phyloP scores from a whole-genome alignment of 1,140 invertebrate genomes.

The Apocrypta bakeri region DNA sequence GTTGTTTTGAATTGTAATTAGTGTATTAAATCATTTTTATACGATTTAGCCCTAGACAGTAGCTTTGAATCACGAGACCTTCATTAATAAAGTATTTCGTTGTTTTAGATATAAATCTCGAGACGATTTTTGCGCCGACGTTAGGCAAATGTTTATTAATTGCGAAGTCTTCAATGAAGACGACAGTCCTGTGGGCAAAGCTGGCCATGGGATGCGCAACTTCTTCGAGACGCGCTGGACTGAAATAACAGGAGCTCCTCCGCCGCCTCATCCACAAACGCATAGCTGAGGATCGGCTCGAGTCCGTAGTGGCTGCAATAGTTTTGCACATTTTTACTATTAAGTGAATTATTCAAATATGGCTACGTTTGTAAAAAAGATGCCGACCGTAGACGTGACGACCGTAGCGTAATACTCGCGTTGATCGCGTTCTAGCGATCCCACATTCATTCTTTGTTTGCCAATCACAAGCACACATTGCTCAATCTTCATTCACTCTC shows the following conservation, averaged over 20 bases:
- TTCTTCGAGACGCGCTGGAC: slow-evolving; percentile 94
- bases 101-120: slow-evolving; percentile 85
- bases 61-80: background rate
- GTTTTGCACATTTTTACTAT: slow-evolving; percentile 74
- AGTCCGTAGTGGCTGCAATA: slow-evolving; percentile 72
- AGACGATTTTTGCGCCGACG: slow-evolving; percentile 93
- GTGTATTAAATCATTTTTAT: background rate
- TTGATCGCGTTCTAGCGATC: slow-evolving; percentile 63
- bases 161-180: slow-evolving; percentile 99
- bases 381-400: slow-evolving; percentile 26
- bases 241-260: slow-evolving; percentile 75
- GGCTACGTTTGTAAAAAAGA: slow-evolving; percentile 29
- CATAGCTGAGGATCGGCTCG: slow-evolving; percentile 74
- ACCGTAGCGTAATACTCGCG: slow-evolving; percentile 33
- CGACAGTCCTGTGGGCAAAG: slow-evolving; percentile 95
- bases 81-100: slow-evolving; percentile 32
- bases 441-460: slow-evolving; percentile 21
- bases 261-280: slow-evolving; percentile 65
- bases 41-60: background rate
- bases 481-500: background rate
- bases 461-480: background rate
- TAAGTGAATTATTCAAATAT: slow-evolving; percentile 52
- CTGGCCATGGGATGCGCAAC: slow-evolving; percentile 91
- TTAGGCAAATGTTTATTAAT: slow-evolving; percentile 95
- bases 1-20: background rate